A percentile compares a stretch with the other conserved stretches of the same genome.
These are phyloP conservation scores for Urocynchramus pylzowi DNA, from an alignment of 2,113 vertebrate genomes.

Conservation along the genomic window DNA sequence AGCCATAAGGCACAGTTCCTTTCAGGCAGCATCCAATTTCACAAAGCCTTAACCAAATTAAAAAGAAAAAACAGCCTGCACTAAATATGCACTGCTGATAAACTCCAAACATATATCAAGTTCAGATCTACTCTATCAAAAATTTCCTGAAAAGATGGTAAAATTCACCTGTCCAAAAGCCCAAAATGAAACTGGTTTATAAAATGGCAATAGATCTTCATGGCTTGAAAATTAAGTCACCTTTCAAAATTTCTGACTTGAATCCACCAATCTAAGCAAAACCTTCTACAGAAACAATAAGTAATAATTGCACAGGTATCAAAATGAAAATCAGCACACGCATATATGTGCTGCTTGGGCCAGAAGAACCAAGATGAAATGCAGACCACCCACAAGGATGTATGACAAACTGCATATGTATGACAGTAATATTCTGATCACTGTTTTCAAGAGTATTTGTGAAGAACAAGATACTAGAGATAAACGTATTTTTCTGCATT, in stretches of 20 bases:
- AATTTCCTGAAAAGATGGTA: neutral
- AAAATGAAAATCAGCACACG: neutral
- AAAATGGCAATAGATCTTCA: neutral
- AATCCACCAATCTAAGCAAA: neutral
- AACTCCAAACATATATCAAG: neutral
- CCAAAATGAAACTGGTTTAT: neutral
- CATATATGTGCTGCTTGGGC: neutral
- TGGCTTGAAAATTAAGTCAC: neutral
- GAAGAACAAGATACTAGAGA: neutral
- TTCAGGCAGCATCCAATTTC: neutral
- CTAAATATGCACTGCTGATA: neutral
- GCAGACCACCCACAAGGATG: neutral
- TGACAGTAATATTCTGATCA: neutral
- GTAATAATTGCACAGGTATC: neutral
- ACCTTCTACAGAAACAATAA: neutral
- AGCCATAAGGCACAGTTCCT: neutral
- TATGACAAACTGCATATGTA: neutral
- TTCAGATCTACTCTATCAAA: neutral
- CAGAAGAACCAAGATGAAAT: neutral
- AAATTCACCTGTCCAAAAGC: neutral
- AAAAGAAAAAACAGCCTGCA: neutral
- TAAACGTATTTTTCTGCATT: neutral
- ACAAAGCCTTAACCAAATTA: neutral
- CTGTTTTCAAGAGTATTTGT: neutral
- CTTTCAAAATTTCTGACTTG: neutral